A percentile compares a stretch with the other conserved stretches of the same genome.
Conservation (phyloP, 2,797 vertebrate species). For the Hoplostethus mediterraneus region DNA sequence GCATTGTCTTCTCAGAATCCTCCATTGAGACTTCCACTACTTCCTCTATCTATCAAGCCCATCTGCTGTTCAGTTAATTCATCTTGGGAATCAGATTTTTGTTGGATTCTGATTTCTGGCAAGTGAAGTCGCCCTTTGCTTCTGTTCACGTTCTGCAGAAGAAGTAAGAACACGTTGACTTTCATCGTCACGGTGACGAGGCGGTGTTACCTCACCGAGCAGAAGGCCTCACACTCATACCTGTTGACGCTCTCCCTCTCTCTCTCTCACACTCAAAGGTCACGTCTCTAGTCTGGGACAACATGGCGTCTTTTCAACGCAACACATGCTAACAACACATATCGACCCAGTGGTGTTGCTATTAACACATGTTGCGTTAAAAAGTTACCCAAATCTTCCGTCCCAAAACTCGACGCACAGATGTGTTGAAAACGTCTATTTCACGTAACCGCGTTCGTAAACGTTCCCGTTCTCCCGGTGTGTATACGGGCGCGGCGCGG, state of each 20-base stretch:
- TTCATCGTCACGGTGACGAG: slow-evolving; percentile 46
- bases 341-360: too few species aligned
- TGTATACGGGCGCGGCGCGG: slow-evolving; percentile 30
- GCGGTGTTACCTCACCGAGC: slow-evolving; percentile 38
- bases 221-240: slow-evolving; percentile 60
- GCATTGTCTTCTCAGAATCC: slow-evolving; percentile 4
- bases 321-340: too few species aligned
- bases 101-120: neutral
- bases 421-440: neutral
- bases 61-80: neutral
- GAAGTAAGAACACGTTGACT: slow-evolving; percentile 66
- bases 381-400: neutral
- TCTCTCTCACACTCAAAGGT: slow-evolving; percentile 1
- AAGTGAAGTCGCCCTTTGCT: slow-evolving; percentile 11
- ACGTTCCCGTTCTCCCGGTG: slow-evolving; percentile 5
- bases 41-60: slow-evolving; percentile 3
- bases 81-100: neutral
- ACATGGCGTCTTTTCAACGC: too few species aligned
- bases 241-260: slow-evolving; percentile 23
- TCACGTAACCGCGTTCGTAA: neutral
- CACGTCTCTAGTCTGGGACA: slow-evolving; percentile 3
- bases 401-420: neutral
- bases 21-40: neutral
- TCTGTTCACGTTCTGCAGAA: neutral
- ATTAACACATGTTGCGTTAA: too few species aligned